Conservation (phyloP, 2,113 vertebrate genomes). For the Phaethon lepturus region DNA sequence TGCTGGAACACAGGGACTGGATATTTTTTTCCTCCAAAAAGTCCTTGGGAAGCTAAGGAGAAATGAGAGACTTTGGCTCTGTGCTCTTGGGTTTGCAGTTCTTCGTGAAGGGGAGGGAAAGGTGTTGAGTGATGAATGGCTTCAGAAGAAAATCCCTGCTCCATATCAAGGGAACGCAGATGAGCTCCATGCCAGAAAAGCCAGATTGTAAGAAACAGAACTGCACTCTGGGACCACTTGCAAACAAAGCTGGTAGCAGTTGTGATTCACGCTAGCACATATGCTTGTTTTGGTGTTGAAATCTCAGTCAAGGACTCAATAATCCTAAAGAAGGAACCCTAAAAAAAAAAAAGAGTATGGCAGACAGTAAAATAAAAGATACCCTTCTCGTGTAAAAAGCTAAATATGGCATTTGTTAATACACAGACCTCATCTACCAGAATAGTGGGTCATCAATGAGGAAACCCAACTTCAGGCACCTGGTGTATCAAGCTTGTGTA, state of each 20-base stretch:
- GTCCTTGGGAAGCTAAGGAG: constrained; percentile 20
- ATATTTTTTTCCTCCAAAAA: neutral
- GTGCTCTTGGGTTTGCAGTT: neutral
- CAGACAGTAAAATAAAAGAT: neutral
- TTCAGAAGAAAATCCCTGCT: constrained; percentile 30
- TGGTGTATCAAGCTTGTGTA: neutral
- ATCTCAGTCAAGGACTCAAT: constrained; percentile 35
- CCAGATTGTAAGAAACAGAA: constrained; percentile 62
- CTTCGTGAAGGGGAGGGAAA: neutral
- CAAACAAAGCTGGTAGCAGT: constrained; percentile 50
- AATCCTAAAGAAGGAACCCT: neutral
- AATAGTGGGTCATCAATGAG: neutral
- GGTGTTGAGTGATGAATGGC: constrained; percentile 19
- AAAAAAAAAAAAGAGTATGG: neutral
- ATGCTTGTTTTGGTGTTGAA: constrained; percentile 53
- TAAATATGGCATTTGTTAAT: neutral
- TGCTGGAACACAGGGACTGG: neutral
- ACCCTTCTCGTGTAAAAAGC: neutral
- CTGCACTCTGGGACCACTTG: constrained; percentile 50
- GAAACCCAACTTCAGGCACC: neutral
- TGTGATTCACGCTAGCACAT: constrained; percentile 41
- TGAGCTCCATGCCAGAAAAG: constrained; percentile 50
- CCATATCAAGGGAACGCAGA: constrained; percentile 12
- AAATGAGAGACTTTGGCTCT: constrained; percentile 13
- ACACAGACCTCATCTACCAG: neutral